Conservation (phyloP, 2,888 invertebrate genomes). For the Strigamia maritima region DNA sequence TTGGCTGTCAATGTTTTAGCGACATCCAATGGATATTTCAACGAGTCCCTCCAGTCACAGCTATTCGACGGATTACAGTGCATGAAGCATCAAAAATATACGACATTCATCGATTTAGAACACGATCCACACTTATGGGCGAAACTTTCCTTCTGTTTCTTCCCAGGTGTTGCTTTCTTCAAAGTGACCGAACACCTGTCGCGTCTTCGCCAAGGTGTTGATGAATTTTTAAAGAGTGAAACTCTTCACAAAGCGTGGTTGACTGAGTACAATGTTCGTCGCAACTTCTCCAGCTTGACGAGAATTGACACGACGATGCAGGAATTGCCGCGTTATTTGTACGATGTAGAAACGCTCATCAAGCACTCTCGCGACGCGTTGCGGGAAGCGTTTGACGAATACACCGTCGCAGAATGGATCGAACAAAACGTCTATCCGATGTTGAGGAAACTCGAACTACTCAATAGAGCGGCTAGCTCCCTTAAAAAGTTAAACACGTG, state of each 20-base stretch:
- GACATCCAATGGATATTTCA: slow-evolving; percentile 61
- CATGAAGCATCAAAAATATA: slow-evolving; percentile 50
- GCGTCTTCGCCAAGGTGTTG: slow-evolving; percentile 44
- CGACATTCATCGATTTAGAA: slow-evolving; percentile 55
- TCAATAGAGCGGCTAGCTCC: slow-evolving; percentile 58
- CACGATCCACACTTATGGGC: slow-evolving; percentile 61
- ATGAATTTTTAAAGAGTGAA: slow-evolving; percentile 39
- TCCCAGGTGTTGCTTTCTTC: slow-evolving; percentile 62
- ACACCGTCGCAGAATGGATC: slow-evolving; percentile 64
- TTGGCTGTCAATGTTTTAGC: slow-evolving; percentile 47
- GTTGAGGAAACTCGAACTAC: slow-evolving; percentile 56
- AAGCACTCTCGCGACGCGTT: slow-evolving; percentile 47
- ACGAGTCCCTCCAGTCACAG: slow-evolving; percentile 55
- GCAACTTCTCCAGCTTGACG: slow-evolving; percentile 66
- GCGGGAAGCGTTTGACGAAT: slow-evolving; percentile 58
- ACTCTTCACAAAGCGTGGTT: slow-evolving; percentile 61
- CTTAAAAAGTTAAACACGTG: slow-evolving; percentile 59
- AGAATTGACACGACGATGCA: slow-evolving; percentile 62
- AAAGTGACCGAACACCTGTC: slow-evolving; percentile 55
- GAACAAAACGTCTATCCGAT: slow-evolving; percentile 65
- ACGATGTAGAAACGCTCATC: slow-evolving; percentile 44
- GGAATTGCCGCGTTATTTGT: slow-evolving; percentile 44
- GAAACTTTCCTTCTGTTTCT: slow-evolving; percentile 61
- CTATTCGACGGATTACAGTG: slow-evolving; percentile 59
- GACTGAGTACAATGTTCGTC: slow-evolving; percentile 67